Evolutionary conservation across 2,113 vertebrate genomes (phyloP), one percentile per base, ranked within the genome.

Genomic region (Catharus minimus): DNA sequence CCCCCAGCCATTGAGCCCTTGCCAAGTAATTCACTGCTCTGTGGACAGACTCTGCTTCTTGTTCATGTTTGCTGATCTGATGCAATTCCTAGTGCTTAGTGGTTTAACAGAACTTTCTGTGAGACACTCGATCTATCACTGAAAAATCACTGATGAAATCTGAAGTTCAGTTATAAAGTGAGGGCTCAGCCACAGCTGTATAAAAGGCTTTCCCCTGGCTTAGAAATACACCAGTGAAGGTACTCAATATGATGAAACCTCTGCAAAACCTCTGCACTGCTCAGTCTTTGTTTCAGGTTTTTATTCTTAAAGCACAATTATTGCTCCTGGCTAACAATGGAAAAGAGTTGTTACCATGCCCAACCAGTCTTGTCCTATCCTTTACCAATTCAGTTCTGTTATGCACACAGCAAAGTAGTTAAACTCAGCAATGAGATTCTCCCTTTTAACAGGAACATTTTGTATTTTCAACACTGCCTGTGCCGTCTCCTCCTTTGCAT

Each of bases 91-190:
- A 22, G 55, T 58, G 92, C 72, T 95, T 87, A 86, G 92, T 76
- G 92, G 79, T 95, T 95, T 89, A 95, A 82, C 86, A 76, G 84
- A 82, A 94, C 89, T 94, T 88, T 81, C 94, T 5, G 19, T 65
- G 87, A 96, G 93, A 94, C 94, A 92, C 77, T 80, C 44, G 22
- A 96, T 95, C 93, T 91, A 87, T 93, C 95, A 89, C 95, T 95
- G 93, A 93, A 93, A 96, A 94, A 94, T 95, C 90, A 82, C 86
- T 85, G 95, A 93, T 94, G 93, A 96, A 95, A 95, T 89, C 86
- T 87, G 32, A 92, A 89, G 86, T 90, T 95, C 86, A 92, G 90
- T 89, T 93, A 92, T 71, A 88, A 93, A 95, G 78, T 7, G 30
- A 96, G 39, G 89, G 78, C 81, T 94, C 92, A 92, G 82, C 74